phyloP scores from a whole-genome alignment of 1,140 invertebrate genomes.

The Camponotus vicinus region DNA sequence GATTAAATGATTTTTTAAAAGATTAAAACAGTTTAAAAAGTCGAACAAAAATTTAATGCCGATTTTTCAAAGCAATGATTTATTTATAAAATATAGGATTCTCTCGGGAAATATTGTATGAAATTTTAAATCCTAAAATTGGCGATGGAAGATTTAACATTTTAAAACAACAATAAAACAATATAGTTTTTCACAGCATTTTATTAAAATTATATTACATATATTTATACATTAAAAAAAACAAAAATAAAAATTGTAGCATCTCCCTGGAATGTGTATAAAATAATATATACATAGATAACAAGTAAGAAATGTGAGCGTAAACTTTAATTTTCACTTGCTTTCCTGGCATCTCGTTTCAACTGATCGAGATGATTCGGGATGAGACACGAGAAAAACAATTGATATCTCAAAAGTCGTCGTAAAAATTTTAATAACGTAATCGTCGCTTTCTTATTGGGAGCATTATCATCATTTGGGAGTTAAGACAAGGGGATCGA shows the following conservation, averaged over 20 bases:
- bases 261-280: neutral
- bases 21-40: neutral
- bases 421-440: constrained; percentile 7
- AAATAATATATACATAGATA: neutral
- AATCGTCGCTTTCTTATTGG: neutral
- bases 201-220: neutral
- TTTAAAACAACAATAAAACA: constrained; percentile 5
- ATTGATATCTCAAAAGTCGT: neutral
- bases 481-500: constrained; percentile 10
- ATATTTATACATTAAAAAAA: neutral
- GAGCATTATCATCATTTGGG: neutral
- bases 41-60: neutral
- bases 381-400: neutral
- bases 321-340: neutral
- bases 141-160: neutral
- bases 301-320: neutral
- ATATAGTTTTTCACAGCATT: neutral
- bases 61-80: neutral
- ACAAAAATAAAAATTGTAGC: neutral
- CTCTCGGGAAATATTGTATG: neutral
- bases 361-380: neutral
- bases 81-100: neutral
- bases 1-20: neutral
- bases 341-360: no score
- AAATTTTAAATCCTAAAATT: neutral